Evolutionary conservation across 1,140 invertebrate species (phyloP).

Genomic region (Amyelois transitella): DNA sequence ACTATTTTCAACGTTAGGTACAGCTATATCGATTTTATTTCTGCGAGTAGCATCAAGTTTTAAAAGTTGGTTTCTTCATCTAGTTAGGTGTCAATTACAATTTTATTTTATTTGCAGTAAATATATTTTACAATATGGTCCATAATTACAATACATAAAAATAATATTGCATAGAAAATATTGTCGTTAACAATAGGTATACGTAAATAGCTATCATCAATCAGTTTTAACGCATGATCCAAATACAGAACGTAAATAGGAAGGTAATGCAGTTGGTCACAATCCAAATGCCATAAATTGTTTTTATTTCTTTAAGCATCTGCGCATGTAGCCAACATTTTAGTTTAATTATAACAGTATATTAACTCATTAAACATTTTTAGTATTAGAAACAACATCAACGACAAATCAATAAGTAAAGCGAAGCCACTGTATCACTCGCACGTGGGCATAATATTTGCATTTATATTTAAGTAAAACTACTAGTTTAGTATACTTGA

Average conservation of each 20-base stretch:
- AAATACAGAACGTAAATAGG: constrained; percentile 9
- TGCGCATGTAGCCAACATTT: constrained; percentile 10
- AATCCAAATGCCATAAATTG: constrained; percentile 29
- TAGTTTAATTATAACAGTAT: constrained; percentile 16
- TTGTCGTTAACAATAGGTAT: not conserved
- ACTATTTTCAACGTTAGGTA: too few relatives aligned
- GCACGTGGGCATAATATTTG: not conserved
- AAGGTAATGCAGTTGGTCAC: constrained; percentile 16
- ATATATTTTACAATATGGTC: not conserved
- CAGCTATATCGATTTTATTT: too few relatives aligned
- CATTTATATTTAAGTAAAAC: not conserved
- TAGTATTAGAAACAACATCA: too few relatives aligned
- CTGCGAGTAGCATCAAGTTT: too few relatives aligned
- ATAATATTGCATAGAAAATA: not conserved
- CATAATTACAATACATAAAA: not conserved
- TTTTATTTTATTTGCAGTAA: not conserved
- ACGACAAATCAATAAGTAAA: too few relatives aligned
- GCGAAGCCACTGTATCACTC: too few relatives aligned
- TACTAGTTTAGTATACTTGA: not conserved
- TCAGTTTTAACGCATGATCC: constrained; percentile 1
- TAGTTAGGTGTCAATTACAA: not conserved
- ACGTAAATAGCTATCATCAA: not conserved
- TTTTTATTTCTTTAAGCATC: constrained; percentile 16
- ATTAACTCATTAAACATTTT: not conserved
- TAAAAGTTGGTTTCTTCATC: not conserved